A percentile compares a stretch with the other conserved stretches of the same genome.
Conservation (phyloP, 2,797 vertebrate species). For the Xenops minutus region DNA sequence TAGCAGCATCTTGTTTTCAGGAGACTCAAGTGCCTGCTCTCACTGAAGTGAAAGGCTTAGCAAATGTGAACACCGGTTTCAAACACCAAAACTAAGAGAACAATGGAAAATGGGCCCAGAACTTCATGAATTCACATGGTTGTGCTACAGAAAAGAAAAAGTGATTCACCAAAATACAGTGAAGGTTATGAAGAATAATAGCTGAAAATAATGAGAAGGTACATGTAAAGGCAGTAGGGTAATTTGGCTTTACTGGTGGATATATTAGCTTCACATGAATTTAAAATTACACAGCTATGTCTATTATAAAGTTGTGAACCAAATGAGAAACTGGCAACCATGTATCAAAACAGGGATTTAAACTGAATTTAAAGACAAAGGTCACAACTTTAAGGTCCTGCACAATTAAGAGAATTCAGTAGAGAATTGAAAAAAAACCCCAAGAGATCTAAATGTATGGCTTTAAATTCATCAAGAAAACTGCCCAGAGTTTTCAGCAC, state of each 20-base stretch:
- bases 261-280: not conserved
- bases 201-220: not conserved
- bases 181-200: not conserved
- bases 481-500: not conserved
- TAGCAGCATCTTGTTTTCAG: not conserved
- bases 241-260: not conserved
- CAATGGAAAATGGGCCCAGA: not conserved
- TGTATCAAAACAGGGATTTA: not conserved
- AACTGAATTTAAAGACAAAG: not conserved
- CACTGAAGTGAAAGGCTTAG: not conserved
- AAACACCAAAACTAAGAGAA: not conserved
- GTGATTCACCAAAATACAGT: not conserved
- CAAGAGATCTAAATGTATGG: not conserved
- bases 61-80: not conserved
- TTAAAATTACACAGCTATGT: not conserved
- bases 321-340: not conserved
- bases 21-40: not conserved
- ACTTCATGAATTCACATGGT: not conserved
- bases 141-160: not conserved
- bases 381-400: not conserved
- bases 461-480: not conserved
- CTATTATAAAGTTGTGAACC: not conserved
- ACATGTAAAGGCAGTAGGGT: not conserved
- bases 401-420: not conserved
- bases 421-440: accelerated